phyloP scores from a whole-genome alignment of 2,888 invertebrate genomes.

The Ichneumon xanthorius region DNA sequence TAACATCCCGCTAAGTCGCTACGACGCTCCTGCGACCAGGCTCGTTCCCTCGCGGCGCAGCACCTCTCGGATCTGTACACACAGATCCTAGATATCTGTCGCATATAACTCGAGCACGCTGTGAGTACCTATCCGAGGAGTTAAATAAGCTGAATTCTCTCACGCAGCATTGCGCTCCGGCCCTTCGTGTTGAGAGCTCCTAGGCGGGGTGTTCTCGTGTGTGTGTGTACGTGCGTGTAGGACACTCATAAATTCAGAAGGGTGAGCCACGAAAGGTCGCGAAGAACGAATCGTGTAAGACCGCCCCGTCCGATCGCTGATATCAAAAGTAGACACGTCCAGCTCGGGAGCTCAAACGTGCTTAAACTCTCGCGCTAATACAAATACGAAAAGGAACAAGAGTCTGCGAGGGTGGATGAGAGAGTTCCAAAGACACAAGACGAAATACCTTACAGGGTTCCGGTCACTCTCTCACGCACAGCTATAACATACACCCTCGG shows the following conservation, averaged over 20 bases:
- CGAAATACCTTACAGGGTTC: conserved; percentile 49
- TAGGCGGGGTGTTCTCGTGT: background rate
- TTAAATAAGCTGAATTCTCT: conserved; percentile 67
- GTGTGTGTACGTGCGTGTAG: conserved; percentile 1
- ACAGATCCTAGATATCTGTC: conserved; percentile 66
- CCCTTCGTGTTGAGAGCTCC: conserved; percentile 54
- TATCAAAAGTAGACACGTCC: conserved; percentile 83
- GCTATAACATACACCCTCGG: conserved; percentile 31
- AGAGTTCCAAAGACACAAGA: conserved; percentile 46
- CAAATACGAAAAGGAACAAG: conserved; percentile 41
- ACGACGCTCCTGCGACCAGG: conserved; percentile 31
- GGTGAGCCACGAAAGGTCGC: conserved; percentile 34
- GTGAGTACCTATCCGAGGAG: conserved; percentile 31
- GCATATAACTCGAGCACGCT: conserved; percentile 66
- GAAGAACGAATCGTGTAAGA: conserved; percentile 66
- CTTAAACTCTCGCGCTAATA: conserved; percentile 44
- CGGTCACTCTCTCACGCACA: conserved; percentile 57
- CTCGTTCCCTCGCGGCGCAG: conserved; percentile 50
- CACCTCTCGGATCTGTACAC: conserved; percentile 44
- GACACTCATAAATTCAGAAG: conserved; percentile 55
- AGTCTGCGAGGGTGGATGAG: conserved; percentile 41
- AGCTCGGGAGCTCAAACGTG: conserved; percentile 57
- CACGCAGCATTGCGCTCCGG: conserved; percentile 64
- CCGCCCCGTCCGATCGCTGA: conserved; percentile 77
- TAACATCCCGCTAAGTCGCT: conserved; percentile 54